phyloP scores from a whole-genome alignment of 2,888 invertebrate genomes.

The Lacanobia oleracea region DNA sequence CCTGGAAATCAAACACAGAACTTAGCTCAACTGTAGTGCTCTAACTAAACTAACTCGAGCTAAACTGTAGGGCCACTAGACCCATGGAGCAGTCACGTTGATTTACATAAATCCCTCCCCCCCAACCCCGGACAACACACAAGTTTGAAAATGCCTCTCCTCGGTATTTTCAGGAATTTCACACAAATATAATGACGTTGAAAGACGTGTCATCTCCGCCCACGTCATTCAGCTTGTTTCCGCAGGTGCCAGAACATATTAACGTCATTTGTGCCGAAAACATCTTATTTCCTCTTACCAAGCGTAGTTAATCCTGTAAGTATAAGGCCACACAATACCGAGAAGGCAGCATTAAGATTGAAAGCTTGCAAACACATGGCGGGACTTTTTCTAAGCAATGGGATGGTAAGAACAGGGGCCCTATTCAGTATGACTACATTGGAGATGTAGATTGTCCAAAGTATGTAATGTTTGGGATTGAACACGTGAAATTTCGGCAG shows the following conservation, averaged over 20 bases:
- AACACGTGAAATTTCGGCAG: no score
- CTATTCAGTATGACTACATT: no score
- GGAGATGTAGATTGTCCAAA: no score
- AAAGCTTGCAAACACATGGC: background rate
- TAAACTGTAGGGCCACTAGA: background rate
- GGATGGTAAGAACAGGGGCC: background rate
- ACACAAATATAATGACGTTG: background rate
- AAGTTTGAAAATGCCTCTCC: background rate
- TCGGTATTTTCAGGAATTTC: background rate
- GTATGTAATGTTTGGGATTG: no score
- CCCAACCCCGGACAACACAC: background rate
- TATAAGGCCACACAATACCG: background rate
- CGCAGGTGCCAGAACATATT: background rate
- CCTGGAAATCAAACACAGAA: background rate
- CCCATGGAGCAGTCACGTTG: background rate
- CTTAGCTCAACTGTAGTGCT: background rate
- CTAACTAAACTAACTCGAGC: no score
- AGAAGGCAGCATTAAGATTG: background rate
- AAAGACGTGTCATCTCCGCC: background rate
- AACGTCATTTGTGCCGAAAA: conserved; percentile 1
- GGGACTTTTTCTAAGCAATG: background rate
- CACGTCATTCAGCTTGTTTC: background rate
- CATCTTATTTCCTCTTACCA: background rate
- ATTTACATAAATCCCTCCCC: background rate
- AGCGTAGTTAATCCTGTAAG: background rate